These are phyloP conservation scores for Stegastes partitus DNA, from an alignment of 2,113 vertebrate species.

Conservation along the genomic window DNA sequence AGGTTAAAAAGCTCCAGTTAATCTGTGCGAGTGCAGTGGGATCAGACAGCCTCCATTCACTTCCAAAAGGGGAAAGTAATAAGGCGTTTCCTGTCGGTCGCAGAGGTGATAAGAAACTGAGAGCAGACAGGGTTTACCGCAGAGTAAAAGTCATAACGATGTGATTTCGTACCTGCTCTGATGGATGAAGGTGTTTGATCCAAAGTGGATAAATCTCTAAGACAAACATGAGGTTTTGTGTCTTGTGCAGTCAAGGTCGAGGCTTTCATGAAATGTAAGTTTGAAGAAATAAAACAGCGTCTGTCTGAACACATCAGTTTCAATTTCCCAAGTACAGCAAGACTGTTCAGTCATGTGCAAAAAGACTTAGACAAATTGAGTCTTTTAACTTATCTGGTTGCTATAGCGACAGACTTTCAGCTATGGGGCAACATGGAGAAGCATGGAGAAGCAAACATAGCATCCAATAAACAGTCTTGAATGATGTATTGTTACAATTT, in stretches of 20 bases:
- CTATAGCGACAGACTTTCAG: constrained; percentile 17
- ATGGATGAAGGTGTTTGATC: not conserved
- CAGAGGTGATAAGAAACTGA: constrained; percentile 12
- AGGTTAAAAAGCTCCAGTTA: constrained; percentile 68
- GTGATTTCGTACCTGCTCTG: constrained; percentile 6
- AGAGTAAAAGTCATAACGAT: constrained; percentile 8
- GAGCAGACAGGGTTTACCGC: not conserved
- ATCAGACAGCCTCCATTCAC: constrained; percentile 44
- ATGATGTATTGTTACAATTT: not conserved
- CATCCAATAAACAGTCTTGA: not conserved
- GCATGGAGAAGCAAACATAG: not conserved
- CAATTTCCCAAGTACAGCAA: no score
- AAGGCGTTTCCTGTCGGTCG: constrained; percentile 10
- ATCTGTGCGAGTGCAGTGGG: constrained; percentile 39
- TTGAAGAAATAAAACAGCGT: no score
- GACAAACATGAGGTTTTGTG: no score
- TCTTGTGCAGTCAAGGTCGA: no score
- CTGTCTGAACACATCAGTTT: no score
- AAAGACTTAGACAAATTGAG: not conserved
- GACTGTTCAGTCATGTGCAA: not conserved
- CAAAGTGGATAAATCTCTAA: no score
- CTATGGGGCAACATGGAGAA: not conserved
- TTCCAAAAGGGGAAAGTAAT: constrained; percentile 43
- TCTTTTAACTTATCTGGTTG: constrained; percentile 14
- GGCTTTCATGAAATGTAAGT: no score